Conservation (phyloP, 2,797 vertebrate species). For the Aulostomus chinensis region DNA sequence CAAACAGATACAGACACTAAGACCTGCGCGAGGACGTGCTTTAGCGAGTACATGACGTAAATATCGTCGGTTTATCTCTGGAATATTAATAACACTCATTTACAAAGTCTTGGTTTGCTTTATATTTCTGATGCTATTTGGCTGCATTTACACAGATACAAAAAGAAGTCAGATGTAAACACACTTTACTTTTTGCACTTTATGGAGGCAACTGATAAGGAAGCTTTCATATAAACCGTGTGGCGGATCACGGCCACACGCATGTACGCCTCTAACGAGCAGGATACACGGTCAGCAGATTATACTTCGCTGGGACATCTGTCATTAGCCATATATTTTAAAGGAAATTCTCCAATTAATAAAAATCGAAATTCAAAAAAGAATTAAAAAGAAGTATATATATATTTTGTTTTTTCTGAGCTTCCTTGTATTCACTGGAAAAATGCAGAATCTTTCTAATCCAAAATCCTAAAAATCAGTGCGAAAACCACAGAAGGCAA, state of each 20-base stretch:
- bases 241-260: background rate
- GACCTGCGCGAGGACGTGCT: background rate
- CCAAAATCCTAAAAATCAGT: background rate
- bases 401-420: too few species aligned
- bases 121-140: slow-evolving; percentile 1
- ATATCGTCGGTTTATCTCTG: background rate
- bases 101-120: too few species aligned
- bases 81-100: background rate
- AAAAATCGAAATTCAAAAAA: slow-evolving; percentile 1
- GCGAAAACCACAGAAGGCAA: background rate
- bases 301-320: background rate
- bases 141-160: slow-evolving; percentile 28
- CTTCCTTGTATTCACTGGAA: slow-evolving; percentile 1
- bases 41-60: background rate
- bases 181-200: background rate
- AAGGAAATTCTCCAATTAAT: background rate
- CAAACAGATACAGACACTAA: background rate
- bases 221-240: slow-evolving; percentile 1
- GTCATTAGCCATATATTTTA: background rate
- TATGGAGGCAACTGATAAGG: background rate
- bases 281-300: background rate
- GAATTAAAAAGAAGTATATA: too few species aligned
- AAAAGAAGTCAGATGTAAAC: background rate
- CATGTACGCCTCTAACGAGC: background rate
- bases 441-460: background rate